These are phyloP conservation scores for Alectoris magna DNA, from an alignment of 2,797 vertebrate species.

Conservation along the genomic window DNA sequence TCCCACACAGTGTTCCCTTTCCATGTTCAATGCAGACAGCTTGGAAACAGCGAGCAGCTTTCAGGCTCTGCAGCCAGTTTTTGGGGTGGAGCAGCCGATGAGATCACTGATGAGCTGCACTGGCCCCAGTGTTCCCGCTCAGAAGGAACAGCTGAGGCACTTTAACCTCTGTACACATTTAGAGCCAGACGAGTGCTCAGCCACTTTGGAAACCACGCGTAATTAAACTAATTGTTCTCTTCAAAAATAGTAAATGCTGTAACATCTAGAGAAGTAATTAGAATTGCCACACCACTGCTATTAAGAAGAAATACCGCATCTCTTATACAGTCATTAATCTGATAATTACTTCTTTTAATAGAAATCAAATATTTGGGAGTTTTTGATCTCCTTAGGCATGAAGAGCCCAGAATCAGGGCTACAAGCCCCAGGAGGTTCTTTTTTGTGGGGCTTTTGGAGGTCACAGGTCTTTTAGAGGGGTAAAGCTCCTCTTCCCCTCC, in stretches of 20 bases:
- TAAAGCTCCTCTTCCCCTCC: not conserved
- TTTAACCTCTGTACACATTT: not conserved
- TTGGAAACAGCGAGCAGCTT: not conserved
- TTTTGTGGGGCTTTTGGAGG: not conserved
- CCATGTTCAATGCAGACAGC: fast-evolving
- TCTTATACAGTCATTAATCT: not conserved
- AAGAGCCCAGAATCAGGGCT: not conserved
- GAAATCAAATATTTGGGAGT: not conserved
- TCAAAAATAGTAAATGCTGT: conserved; percentile 27
- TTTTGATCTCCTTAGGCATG: not conserved
- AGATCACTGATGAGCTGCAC: not conserved
- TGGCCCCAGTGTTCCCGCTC: fast-evolving
- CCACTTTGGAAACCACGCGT: not conserved
- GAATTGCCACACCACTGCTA: conserved; percentile 4
- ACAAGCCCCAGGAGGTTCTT: not conserved
- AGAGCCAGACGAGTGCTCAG: not conserved
- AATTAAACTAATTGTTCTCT: conserved; percentile 43
- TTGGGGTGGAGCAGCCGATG: conserved; percentile 47
- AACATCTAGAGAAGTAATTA: conserved; percentile 38
- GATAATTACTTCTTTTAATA: not conserved
- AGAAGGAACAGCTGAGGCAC: not conserved
- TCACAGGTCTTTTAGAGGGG: not conserved
- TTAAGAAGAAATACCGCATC: not conserved
- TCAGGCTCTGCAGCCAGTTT: not conserved
- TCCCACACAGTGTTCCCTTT: not conserved